Evolutionary conservation across 2,888 invertebrate species (phyloP).

Genomic region (Operophtera brumata): DNA sequence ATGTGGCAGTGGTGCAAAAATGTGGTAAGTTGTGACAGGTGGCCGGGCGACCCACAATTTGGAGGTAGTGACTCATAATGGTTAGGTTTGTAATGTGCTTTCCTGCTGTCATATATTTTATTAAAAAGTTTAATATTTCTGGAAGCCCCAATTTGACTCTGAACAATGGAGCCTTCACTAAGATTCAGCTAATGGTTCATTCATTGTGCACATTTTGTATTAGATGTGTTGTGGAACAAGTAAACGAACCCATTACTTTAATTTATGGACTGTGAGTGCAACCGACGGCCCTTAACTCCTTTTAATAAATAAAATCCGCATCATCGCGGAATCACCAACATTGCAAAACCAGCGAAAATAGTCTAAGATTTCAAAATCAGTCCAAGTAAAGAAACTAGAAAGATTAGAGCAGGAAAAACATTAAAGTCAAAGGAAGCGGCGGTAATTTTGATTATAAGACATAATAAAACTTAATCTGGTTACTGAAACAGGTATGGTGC

Average conservation of each 20-base stretch:
- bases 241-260: too few species aligned
- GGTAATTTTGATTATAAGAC: conserved; percentile 47
- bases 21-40: conserved; percentile 35
- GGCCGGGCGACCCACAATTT: conserved; percentile 38
- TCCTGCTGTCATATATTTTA: neutral
- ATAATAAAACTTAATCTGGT: conserved; percentile 65
- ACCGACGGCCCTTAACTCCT: too few species aligned
- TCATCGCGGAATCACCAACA: neutral
- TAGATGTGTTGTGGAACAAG: too few species aligned
- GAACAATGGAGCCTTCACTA: too few species aligned
- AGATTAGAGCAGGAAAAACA: conserved; percentile 29
- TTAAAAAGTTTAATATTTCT: neutral
- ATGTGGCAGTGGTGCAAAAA: conserved; percentile 29
- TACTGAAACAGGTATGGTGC: conserved; percentile 36
- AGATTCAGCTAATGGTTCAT: too few species aligned
- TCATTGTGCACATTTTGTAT: too few species aligned
- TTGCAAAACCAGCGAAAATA: neutral
- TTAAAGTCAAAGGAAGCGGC: conserved; percentile 48
- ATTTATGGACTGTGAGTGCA: too few species aligned
- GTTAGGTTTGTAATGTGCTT: neutral
- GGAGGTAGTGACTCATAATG: conserved; percentile 32
- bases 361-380: conserved; percentile 21
- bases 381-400: conserved; percentile 26
- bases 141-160: neutral
- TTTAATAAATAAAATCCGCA: neutral